Evolutionary conservation across 2,113 vertebrate species (phyloP), one percentile per base, ranked within the genome.

Genomic region (Etia nguti): DNA sequence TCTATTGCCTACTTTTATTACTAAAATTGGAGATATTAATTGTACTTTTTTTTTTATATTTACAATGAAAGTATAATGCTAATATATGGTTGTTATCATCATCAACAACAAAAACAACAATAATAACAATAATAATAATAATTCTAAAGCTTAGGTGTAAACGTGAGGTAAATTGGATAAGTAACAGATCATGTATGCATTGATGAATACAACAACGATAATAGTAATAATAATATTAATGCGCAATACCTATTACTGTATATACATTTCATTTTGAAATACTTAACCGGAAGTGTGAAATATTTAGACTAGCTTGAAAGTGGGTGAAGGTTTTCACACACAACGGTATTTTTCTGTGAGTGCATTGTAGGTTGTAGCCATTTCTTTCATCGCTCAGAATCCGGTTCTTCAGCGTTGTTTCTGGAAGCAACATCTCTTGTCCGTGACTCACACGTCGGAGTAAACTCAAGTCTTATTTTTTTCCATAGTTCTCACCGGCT

Each of bases 261-360:
- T 6, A 2, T 43, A 4, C 36, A 26, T 48, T 80, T 94, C 88
- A 89, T 77, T 89, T 84, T 89, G 86, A 88, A 92, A 83, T 4
- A 3, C 1, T 0, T 1, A 1, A 57, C 1, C 79, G 94, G 93
- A 94, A 87, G 43, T 68, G 2, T 15, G 24, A 4, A 10, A 3
- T 41, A 1, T 5, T 6, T 2, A 3, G 1, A 5, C 2, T 0
- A 20, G 6, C n/a, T 48, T 80, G 8, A 83, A 52, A 16, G 8
- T 22, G 7, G 1, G 41, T 10, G 10, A 18, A 38, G 34, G 56
- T 81, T 26, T 2, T 31, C 65, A 41, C 57, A 50, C 43, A 50
- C 24, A 68, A 46, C 77, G 8, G 12, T 83, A 3, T 79, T 88
- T 88, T 89, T 57, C 56, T 18, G 60, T 62, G 9, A 83, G 48